Evolutionary conservation across 2,797 vertebrate species (phyloP).

Genomic region (Lagodon rhomboides): DNA sequence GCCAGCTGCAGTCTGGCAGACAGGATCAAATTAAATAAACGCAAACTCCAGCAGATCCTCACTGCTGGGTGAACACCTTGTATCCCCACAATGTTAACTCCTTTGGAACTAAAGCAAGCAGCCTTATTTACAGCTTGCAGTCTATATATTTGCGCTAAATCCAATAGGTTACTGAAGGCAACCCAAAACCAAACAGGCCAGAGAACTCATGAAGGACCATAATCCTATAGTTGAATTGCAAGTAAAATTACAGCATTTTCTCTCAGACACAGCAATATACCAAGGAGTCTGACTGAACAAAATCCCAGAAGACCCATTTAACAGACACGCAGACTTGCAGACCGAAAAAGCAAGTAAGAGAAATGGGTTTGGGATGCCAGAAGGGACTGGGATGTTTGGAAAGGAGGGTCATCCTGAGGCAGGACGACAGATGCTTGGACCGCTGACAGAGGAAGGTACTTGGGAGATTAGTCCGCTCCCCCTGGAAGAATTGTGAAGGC

Average conservation of each 20-base stretch:
- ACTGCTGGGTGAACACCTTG: constrained; percentile 61
- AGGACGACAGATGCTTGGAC: constrained; percentile 64
- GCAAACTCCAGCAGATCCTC: constrained; percentile 63
- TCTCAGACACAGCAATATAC: constrained; percentile 1
- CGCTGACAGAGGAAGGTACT: constrained; percentile 65
- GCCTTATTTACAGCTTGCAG: constrained; percentile 34
- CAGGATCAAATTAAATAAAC: constrained; percentile 73
- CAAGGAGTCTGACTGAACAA: constrained; percentile 16
- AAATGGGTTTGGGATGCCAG: constrained; percentile 22
- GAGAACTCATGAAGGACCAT: neutral
- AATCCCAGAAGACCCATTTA: constrained; percentile 27
- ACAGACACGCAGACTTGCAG: constrained; percentile 42
- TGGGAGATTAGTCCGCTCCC: constrained; percentile 67
- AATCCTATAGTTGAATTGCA: constrained; percentile 7
- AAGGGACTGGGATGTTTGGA: constrained; percentile 34
- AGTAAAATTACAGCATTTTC: constrained; percentile 9
- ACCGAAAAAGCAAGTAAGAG: constrained; percentile 29
- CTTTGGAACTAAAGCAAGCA: constrained; percentile 41
- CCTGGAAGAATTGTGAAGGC: constrained; percentile 61
- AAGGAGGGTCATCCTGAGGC: constrained; percentile 45
- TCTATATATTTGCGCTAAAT: constrained; percentile 30
- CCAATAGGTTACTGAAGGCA: constrained; percentile 14
- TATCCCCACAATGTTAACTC: constrained; percentile 37
- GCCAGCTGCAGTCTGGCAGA: constrained; percentile 69
- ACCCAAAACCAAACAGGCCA: neutral